Base-by-base conservation (phyloP, 2,888 invertebrate genomes). In the Parapristionchus giblindavisi region DNA sequence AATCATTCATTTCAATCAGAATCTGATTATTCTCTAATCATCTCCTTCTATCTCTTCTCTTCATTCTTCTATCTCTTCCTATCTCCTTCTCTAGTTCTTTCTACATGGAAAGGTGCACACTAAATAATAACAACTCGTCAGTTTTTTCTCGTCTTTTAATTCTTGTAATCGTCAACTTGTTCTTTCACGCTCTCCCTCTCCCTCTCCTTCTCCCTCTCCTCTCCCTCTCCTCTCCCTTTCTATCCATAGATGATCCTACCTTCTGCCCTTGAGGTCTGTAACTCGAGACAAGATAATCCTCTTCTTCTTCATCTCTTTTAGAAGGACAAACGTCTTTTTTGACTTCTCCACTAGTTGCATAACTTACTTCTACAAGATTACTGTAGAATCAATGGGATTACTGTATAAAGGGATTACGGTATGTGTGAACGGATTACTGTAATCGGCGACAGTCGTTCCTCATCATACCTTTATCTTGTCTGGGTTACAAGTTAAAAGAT, bases 261-360 rank as follows among this genome's bases (percentile, higher is more conserved):
- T 38, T 1, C 51, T 51, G 51, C 51, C 66, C 52, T 66, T 52
- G 52, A 66, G 66, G 34, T 66, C 66, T 27, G 34, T 66, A 32
- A 32, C 48, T 65, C 40, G 40, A 38, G n/a, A 29, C 56, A 14
- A 56, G 17, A 56, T 24, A 8, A 27, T 66, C 51, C 66, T 34
- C 43, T 32, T 38, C 32, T 66, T 51, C 66, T 0, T 52, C 32
- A 66, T 66, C 66, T 38, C 32, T 51, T 66, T 51, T 38, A 34
- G 66, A 66, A 65, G 66, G 52, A 1, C 51, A 51, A 4, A 43
- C 21, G 40, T 40, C 66, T 32, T 66, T 17, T 51, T 66, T 51
- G n/a, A 6, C 29, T 65, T 17, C 48, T 48, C 51, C n/a, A 51
- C n/a, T 51, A 14, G n/a, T 51, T 51, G n/a, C n/a, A 21, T 51